Evolutionary conservation across 2,113 vertebrate species (phyloP), one percentile per base, ranked within the genome.

Genomic region (Pelobates fuscus): DNA sequence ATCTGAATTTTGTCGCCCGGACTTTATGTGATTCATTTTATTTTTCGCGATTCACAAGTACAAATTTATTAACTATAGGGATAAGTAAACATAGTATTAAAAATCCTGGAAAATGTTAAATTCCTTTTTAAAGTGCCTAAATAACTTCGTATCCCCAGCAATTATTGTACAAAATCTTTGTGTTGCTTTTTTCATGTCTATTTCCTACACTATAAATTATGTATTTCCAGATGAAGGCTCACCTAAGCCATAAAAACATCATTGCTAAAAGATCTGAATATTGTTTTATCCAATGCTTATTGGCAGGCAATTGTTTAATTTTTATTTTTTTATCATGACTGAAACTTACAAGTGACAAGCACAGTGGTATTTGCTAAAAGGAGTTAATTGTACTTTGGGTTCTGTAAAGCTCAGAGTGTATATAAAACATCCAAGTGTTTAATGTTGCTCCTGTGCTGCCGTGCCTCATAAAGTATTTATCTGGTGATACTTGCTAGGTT

Each of bases 391-490:
- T 4, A n/a, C 24, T 52, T 29, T 67, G 12, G 23, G 15, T 21
- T 32, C 18, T 23, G 66, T n/a, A 55, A 68, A 4, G 25, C n/a
- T 27, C 43, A 21, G 10, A 27, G 41, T 14, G 11, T 62, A 18
- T 62, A 49, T 61, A 61, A 55, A 71, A 60, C 54, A 20, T 26
- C 32, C 52, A 17, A 59, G 32, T 57, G 37, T 43, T 6, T 70
- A 46, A 70, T 60, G 18, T n/a, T 23, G 18, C 43, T 8, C 20
- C 10, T 18, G 20, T 10, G 41, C 14, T 59, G 32, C 21, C 43
- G 11, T 49, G 24, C 23, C 25, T 71, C 57, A 59, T 60, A 57
- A 71, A 61, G 25, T 21, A 71, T 49, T 61, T 61, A 71, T 71
- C 20, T 23, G 24, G 30, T 67, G 66, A 54, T 24, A 67, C 46